Base-by-base conservation (phyloP, 2,797 vertebrate species). In the Alcedo quadribrachys region DNA sequence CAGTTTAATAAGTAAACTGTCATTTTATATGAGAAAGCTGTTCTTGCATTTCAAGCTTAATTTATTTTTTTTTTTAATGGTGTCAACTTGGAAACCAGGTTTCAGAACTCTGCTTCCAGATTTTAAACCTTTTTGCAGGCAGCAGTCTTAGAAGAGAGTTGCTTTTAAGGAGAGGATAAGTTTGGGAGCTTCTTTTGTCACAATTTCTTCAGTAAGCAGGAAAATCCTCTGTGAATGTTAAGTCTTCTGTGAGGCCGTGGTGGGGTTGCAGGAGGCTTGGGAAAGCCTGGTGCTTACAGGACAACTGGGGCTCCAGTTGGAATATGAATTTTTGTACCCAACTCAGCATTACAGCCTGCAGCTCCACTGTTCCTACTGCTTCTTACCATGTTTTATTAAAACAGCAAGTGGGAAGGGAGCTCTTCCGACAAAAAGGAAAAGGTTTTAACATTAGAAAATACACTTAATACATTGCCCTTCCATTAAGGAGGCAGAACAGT, bases 331-430 rank as follows among this genome's bases (percentile, higher is more conserved):
- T 22, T 62, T 62, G 24, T 19, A 42, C 42, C 2, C 5, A 83
- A 35, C 43, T 33, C 48, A n/a, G 43, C 12, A 4, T 9, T 57
- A 21, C 40, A 45, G 27, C 0, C 0, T 35, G 37, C 40, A 67
- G 43, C 77, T 73, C 28, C 5, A 1, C 83, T 58, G 30, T 12
- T 83, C 33, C 7, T 11, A 15, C 35, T 21, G 86, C 69, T 61
- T 60, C 81, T 82, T 83, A 28, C 74, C 30, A 51, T 80, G 42
- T 75, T 85, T 90, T 92, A 81, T 88, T 62, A 58, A 88, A 83
- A 21, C 15, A 83, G 22, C 43, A 69, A 69, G 40, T 40, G 62
- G 32, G 48, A 51, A 90, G 46, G 37, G 48, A 91, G 57, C 65
- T 58, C 45, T 62, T 83, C 69, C 81, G 58, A 63, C 51, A 62